Base-by-base conservation (phyloP, 2,888 invertebrate species). In the Augiades crinisus region DNA sequence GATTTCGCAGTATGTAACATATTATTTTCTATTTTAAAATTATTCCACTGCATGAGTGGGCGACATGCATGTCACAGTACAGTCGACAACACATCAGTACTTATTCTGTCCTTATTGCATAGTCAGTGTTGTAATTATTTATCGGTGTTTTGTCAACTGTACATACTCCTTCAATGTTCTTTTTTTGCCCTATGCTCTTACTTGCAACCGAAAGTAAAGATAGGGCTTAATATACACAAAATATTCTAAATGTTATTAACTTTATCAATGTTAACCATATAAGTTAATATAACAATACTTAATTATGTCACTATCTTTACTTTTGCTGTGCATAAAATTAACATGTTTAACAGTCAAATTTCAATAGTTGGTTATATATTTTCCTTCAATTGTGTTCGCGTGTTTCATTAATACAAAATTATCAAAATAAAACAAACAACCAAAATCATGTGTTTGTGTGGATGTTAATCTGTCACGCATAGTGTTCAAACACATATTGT, bases 1-100 rank as follows among this genome's bases (percentile, higher is more conserved):
- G 70, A 69, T 72, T 67, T 74, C 65, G 76, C 78, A 73, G 89
- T 89, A 89, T 81, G 89, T 88, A 80, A 64, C 70, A 65, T 63
- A 61, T 66, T 71, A n/a, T 68, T 69, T 63, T 65, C 56, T 65
- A 63, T 55, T 45, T 57, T 54, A 22, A 54, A 50, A 40, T 46
- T 38, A 45, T 33, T 31, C 44, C 37, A 47, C 36, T 47, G 33
- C 47, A 36, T 17, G 16, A 3, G 45, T 44, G 24, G 12, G 16
- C 31, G 49, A 52, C 41, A 16, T 51, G 45, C 17, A 53, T 46
- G 45, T 43, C 53, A 43, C 43, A 58, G 57, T 63, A 60, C 62
- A 61, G 58, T 55, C 63, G 57, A 50, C 56, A 60, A 61, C 47
- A 33, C 41, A 30, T 16, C 40, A 19, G 12, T 27, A 4, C 13